These are phyloP conservation scores for Macquaria ambigua DNA, from an alignment of 2,113 vertebrate genomes.

Conservation along the genomic window DNA sequence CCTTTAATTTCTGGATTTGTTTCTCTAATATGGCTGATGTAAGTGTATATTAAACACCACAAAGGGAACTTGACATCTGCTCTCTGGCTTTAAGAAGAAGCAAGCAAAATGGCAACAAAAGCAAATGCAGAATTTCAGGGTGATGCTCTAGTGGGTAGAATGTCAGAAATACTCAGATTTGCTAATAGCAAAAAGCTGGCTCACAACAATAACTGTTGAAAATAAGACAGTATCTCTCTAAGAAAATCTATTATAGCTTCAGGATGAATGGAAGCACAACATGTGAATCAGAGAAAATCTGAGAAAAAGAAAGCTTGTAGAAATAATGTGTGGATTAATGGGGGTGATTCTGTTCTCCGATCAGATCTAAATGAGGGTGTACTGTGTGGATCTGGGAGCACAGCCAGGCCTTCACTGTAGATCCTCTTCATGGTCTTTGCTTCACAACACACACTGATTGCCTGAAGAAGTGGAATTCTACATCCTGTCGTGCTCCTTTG, in stretches of 20 bases:
- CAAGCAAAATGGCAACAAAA: too few species aligned
- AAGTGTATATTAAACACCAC: too few species aligned
- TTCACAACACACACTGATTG: neutral
- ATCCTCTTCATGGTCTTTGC: neutral
- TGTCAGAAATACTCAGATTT: too few species aligned
- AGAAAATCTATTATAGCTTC: neutral
- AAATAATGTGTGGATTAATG: neutral
- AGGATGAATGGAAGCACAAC: neutral
- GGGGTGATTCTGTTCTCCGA: neutral
- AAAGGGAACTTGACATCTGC: too few species aligned
- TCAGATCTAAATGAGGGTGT: too few species aligned
- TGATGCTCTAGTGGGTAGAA: too few species aligned
- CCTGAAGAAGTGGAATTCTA: neutral
- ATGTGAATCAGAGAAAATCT: neutral
- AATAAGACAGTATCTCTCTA: neutral
- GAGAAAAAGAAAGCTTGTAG: neutral
- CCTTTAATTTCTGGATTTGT: too few species aligned
- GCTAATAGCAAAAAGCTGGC: neutral
- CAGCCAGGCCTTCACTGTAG: neutral
- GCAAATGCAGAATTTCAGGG: too few species aligned
- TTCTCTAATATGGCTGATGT: too few species aligned
- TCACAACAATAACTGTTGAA: neutral
- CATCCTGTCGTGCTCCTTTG: neutral
- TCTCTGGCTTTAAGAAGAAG: too few species aligned
- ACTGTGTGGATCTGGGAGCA: neutral